Conservation (phyloP, 1,140 invertebrate genomes). For the Hirudo medicinalis region DNA sequence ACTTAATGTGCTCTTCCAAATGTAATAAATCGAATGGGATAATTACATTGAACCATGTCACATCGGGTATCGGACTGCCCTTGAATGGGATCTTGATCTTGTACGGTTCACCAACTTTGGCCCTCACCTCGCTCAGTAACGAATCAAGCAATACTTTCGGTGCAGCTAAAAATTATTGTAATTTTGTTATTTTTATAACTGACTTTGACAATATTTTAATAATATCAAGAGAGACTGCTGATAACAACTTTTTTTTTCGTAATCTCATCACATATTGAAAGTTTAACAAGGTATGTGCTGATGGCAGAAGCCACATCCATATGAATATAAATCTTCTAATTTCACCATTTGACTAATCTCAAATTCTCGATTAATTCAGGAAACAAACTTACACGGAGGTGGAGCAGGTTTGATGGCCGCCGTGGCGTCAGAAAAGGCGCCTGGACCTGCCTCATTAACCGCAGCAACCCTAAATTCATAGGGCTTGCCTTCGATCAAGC, state of each 20-base stretch:
- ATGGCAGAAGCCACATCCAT: too few species aligned
- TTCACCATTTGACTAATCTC: too few species aligned
- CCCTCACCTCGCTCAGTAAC: constrained; percentile 80
- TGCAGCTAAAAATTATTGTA: constrained; percentile 50
- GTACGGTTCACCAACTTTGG: constrained; percentile 86
- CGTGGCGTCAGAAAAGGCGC: constrained; percentile 74
- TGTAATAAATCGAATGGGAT: neutral
- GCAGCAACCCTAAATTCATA: constrained; percentile 95
- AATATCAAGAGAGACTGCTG: too few species aligned
- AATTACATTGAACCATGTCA: constrained; percentile 67
- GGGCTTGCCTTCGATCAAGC: constrained; percentile 81
- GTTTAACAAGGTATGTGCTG: too few species aligned
- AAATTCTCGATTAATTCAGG: neutral
- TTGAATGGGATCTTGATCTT: constrained; percentile 83
- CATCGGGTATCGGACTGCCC: constrained; percentile 74
- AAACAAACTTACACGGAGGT: constrained; percentile 52
- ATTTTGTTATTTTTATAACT: too few species aligned
- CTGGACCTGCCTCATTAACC: constrained; percentile 83
- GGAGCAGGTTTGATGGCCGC: constrained; percentile 76
- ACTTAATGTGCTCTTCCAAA: neutral
- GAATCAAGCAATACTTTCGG: constrained; percentile 85
- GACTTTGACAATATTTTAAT: too few species aligned
- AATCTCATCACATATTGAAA: too few species aligned
- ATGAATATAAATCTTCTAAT: too few species aligned
- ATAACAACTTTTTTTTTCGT: too few species aligned